A percentile compares a stretch with the other conserved stretches of the same genome.
These are phyloP conservation scores for Cynopterus brachyotis DNA, from an alignment of 2,113 vertebrate species.

Conservation along the genomic window DNA sequence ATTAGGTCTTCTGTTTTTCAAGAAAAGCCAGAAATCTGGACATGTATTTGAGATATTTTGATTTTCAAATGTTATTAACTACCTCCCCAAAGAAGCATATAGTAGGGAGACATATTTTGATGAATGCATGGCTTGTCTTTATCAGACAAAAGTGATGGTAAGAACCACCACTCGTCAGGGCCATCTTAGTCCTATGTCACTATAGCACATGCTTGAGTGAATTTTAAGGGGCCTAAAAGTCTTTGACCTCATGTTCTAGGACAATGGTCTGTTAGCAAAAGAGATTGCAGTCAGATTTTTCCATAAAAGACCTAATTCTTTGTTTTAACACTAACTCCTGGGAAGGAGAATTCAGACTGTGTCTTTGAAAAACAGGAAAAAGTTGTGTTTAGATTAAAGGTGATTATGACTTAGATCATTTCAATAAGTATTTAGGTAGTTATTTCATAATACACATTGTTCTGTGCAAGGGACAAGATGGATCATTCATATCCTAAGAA, in stretches of 20 bases:
- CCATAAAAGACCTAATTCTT: background rate
- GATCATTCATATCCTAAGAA: background rate
- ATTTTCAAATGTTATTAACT: background rate
- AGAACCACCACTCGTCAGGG: background rate
- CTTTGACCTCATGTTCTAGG: background rate
- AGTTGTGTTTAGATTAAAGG: background rate
- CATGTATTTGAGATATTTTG: background rate
- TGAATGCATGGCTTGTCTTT: background rate
- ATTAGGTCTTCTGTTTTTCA: background rate
- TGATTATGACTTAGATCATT: background rate
- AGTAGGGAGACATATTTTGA: background rate
- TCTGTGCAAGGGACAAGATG: background rate
- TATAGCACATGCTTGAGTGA: background rate
- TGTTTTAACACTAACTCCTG: background rate
- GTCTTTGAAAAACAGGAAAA: background rate
- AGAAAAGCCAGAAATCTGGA: background rate
- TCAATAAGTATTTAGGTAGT: background rate
- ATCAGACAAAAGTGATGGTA: background rate
- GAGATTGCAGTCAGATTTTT: background rate
- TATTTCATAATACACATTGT: background rate
- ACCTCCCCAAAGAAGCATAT: background rate
- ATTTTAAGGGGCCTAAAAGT: background rate
- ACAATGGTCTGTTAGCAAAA: background rate
- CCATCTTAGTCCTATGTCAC: background rate
- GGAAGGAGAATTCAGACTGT: background rate